Base-by-base conservation (phyloP, 2,888 invertebrate species). In the Limnephilus marmoratus region DNA sequence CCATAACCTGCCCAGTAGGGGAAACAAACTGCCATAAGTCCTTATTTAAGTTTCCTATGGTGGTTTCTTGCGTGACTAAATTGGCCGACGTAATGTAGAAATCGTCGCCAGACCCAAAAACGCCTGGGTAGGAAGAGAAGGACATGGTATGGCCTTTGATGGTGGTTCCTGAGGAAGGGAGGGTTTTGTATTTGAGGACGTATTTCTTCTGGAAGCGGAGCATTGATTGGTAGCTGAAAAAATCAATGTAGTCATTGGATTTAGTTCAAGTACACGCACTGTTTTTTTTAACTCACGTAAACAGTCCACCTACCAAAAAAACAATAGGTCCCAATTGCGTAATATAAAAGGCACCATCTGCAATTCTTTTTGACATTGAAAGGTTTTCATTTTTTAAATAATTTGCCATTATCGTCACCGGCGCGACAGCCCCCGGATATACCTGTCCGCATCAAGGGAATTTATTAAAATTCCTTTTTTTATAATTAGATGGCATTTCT, bases 201-300 rank as follows among this genome's bases (percentile, higher is more conserved):
- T 97, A 97, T 95, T 96, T 96, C 95, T 97, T 97, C 94, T 97
- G 96, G 29, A 97, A 94, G 1, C 97, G 96, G 92, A 97, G 95
- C 97, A 97, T 97, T 3, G 96, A 96, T 94, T 96, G 96, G 94
- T 97, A 97, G 81, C 96, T 96, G 94, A n/a, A 93, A 92, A 24
- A 92, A 68, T 18, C 18, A 68, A 24, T 24, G 1, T 68, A 68
- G 24, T 18, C 9, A 24, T 18, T 12, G 1, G 1, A 5, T 82
- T 82, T 0, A 11, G 18, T 53, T 0, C 18, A 18, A 5, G 2
- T 0, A 13, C 4, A 15, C 4, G 4, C 53, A 53, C 53, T 18
- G 18, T 4, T 0, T 0, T 53, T 53, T 53, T n/a, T n/a, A n/a
- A n/a, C n/a, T n/a, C n/a, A n/a, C n/a, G n/a, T n/a, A n/a, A 49